A percentile compares a stretch with the other conserved stretches of the same genome.
Conservation (phyloP, 2,113 vertebrate genomes). For the Xiphophorus couchianus region DNA sequence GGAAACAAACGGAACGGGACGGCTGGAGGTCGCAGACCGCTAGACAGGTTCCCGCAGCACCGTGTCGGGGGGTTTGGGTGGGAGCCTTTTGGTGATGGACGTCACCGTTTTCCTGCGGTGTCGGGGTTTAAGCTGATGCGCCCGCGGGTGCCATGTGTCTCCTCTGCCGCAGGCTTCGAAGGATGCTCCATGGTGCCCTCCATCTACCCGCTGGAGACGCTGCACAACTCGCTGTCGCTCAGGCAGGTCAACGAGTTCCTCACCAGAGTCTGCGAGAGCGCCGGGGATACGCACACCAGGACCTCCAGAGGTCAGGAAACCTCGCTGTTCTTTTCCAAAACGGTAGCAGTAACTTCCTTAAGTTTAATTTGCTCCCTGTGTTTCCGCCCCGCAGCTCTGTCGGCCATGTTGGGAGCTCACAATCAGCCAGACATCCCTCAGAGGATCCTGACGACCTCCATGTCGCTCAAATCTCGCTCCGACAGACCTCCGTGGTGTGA, state of each 20-base stretch:
- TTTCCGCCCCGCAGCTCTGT: constrained; percentile 59
- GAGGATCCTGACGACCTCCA: constrained; percentile 86
- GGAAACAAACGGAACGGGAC: constrained; percentile 16
- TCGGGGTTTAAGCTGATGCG: constrained; percentile 40
- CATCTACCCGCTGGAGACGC: constrained; percentile 96
- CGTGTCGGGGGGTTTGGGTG: constrained; percentile 22
- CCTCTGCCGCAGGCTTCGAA: constrained; percentile 90
- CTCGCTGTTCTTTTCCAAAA: neutral
- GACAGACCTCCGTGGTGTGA: constrained; percentile 97
- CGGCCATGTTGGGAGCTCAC: constrained; percentile 88
- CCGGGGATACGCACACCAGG: constrained; percentile 82
- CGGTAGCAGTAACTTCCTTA: neutral
- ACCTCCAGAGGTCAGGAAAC: constrained; percentile 84
- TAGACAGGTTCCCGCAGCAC: constrained; percentile 12
- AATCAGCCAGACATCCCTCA: constrained; percentile 89
- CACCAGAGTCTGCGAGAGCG: constrained; percentile 85
- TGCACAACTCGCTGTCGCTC: constrained; percentile 97
- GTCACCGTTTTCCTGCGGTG: constrained; percentile 13
- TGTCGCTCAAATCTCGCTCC: constrained; percentile 83
- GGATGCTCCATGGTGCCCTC: constrained; percentile 99
- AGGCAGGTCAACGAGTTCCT: constrained; percentile 94
- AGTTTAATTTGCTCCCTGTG: neutral
- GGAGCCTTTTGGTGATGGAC: constrained; percentile 23
- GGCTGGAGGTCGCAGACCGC: constrained; percentile 29
- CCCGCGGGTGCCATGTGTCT: constrained; percentile 57